Evolutionary conservation across 2,113 vertebrate species (phyloP).

Genomic region (cat (Felis catus)): F.catus_Fca126_mat1.0 CM031412.1:238514001-238514500

Average conservation of each 20-base stretch:
- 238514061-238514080: accelerated
- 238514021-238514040: background rate
- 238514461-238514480: background rate
- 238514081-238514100: no score
- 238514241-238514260: background rate
- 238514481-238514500: background rate
- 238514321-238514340: accelerated
- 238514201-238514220: background rate
- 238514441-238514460: accelerated
- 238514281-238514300: background rate
- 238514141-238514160: accelerated
- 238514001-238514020: background rate
- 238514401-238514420: background rate
- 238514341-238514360: accelerated
- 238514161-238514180: background rate
- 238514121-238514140: background rate
- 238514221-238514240: background rate
- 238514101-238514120: background rate
- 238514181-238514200: no score
- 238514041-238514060: accelerated
- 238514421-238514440: background rate
- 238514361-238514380: no score
- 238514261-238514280: background rate
- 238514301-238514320: accelerated
- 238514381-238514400: accelerated